Conservation (phyloP, 2,797 vertebrate species). For the Crocidura indochinensis region DNA sequence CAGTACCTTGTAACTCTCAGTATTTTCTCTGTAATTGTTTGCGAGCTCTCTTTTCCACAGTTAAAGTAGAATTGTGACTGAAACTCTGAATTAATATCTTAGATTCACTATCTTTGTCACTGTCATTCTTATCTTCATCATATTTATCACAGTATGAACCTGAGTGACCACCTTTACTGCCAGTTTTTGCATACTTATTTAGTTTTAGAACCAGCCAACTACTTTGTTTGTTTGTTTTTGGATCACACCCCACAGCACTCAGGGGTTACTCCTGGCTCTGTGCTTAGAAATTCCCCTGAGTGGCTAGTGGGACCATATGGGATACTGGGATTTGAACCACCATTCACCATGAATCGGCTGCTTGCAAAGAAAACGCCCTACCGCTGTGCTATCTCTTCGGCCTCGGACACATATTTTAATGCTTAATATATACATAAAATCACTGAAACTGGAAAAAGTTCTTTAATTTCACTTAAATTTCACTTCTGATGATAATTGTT, state of each 20-base stretch:
- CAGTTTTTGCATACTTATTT: not conserved
- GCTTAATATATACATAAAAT: not conserved
- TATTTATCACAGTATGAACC: not conserved
- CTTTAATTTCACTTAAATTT: slow-evolving; percentile 4
- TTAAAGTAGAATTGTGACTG: not conserved
- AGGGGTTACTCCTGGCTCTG: no score
- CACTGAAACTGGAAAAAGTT: not conserved
- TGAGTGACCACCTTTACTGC: not conserved
- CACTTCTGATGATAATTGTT: not conserved
- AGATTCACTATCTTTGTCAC: not conserved
- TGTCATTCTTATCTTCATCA: not conserved
- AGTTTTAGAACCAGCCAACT: not conserved
- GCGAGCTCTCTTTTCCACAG: not conserved
- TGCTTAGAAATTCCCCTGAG: no score
- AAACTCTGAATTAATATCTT: not conserved
- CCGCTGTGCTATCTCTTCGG: no score
- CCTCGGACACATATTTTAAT: no score
- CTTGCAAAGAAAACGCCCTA: no score
- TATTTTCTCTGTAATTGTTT: not conserved
- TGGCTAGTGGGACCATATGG: no score
- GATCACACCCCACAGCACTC: no score
- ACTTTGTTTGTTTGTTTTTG: not conserved
- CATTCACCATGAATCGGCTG: no score
- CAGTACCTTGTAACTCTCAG: not conserved
- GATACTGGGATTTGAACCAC: no score